A percentile compares a stretch with the other conserved stretches of the same genome.
Conservation (phyloP, 2,888 invertebrate species). For the Minunthozetes semirufus region DNA sequence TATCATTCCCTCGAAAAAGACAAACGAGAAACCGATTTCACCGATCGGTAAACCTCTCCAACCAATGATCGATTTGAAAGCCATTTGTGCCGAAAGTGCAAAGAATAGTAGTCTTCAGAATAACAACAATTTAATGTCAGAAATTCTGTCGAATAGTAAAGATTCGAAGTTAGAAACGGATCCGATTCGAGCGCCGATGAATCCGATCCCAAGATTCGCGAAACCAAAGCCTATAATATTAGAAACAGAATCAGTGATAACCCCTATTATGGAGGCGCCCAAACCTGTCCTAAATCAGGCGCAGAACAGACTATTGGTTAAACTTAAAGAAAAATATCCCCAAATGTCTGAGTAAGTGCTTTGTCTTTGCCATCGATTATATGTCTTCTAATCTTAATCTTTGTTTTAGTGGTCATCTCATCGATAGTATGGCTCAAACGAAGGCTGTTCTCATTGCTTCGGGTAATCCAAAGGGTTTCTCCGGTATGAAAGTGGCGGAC, state of each 20-base stretch:
- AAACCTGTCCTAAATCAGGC: background rate
- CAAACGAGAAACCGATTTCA: background rate
- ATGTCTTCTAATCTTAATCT: background rate
- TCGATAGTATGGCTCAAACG: conserved; percentile 13
- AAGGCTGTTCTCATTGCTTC: background rate
- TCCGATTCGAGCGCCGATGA: too few relatives aligned
- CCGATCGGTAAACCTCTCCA: background rate
- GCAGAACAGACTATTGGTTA: background rate
- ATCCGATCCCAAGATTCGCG: too few relatives aligned
- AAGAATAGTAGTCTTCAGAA: background rate
- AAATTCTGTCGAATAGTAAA: too few relatives aligned
- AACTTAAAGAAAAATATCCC: conserved; percentile 1
- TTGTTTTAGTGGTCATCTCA: background rate
- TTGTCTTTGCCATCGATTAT: background rate
- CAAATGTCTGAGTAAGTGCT: background rate
- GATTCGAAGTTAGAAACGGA: too few relatives aligned
- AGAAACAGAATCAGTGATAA: background rate
- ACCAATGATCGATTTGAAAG: background rate
- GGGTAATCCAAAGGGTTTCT: conserved; percentile 1
- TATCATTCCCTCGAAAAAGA: background rate
- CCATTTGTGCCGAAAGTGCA: background rate
- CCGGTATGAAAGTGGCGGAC: conserved; percentile 2
- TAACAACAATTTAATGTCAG: too few relatives aligned
- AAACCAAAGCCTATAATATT: background rate
- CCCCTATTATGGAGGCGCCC: background rate